A percentile compares a stretch with the other conserved stretches of the same genome.
phyloP scores from a whole-genome alignment of 1,140 invertebrate genomes.

The Nomia melanderi region DNA sequence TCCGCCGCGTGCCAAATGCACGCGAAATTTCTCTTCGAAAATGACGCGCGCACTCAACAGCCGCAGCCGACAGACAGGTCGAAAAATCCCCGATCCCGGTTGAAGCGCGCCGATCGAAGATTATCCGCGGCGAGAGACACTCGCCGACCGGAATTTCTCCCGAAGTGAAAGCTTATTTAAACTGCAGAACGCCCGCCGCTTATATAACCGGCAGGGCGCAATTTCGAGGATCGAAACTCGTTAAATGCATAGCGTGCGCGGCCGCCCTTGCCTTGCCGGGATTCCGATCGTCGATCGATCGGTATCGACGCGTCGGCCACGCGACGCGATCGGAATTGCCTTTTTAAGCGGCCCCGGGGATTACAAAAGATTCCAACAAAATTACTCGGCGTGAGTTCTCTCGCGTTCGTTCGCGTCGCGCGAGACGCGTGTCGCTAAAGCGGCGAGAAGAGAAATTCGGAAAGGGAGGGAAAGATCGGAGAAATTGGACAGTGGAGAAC shows the following conservation, averaged over 20 bases:
- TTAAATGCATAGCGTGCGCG: neutral
- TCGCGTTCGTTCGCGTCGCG: too few species aligned
- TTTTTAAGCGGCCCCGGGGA: neutral
- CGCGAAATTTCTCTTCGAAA: too few species aligned
- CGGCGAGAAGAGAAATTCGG: too few species aligned
- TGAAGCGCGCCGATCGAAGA: neutral
- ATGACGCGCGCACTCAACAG: too few species aligned
- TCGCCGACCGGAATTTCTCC: neutral
- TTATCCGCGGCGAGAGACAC: neutral
- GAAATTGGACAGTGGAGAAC: too few species aligned
- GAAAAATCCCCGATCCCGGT: neutral
- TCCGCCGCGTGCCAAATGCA: too few species aligned
- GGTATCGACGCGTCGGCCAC: neutral
- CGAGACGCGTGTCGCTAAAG: too few species aligned
- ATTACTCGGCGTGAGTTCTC: neutral
- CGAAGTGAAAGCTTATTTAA: constrained; percentile 19
- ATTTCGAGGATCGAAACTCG: constrained; percentile 24
- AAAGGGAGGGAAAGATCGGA: too few species aligned
- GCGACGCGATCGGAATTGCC: too few species aligned
- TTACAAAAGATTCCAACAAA: constrained; percentile 5
- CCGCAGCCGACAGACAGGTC: too few species aligned
- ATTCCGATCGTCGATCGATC: constrained; percentile 6
- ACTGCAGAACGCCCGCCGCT: neutral
- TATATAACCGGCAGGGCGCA: neutral
- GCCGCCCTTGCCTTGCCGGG: too few species aligned